Evolutionary conservation across 2,888 invertebrate species (phyloP), one percentile per base, ranked within the genome.

Genomic region (Mantis religiosa): DNA sequence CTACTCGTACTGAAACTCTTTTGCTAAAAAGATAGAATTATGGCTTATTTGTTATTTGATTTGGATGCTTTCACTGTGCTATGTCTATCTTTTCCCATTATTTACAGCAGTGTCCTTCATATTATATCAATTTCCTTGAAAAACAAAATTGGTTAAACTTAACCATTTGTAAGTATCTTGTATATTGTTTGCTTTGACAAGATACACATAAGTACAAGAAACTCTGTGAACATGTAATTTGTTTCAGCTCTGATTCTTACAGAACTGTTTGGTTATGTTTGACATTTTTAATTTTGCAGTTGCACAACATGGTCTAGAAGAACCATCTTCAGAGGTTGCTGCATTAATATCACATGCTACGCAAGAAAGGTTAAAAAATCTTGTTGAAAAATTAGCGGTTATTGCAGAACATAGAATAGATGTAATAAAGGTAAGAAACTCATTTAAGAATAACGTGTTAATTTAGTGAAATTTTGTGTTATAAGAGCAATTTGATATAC

Each of bases 331-430:
- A 81, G 99, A 99, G 91, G 97, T 99, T n/a, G 96, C 97, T 1
- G 96, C 97, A 28, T 94, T 99, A 89, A 95, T 99, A 92, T 98
- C 98, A 87, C 99, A 99, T 93, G 99, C 99, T 12, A 96, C 97
- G 30, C 98, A 99, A 93, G 98, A 99, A 93, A 95, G 98, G 91
- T 95, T 99, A 91, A 97, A 98, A 94, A 97, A 96, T 93, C 93
- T 99, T 91, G 95, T 99, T 86, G 98, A 98, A 94, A 98, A 98
- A 93, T 95, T 99, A 91, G 97, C 98, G 87, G 96, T 97, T 91
- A 97, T 98, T 92, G 98, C 99, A 2, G 99, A 99, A 93, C 99
- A 99, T 94, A 95, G 99, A 92, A 96, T 98, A 93, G 99, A 99
- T 94, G 95, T 97, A 92, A 95, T 98, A 92, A 98, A 98, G 95